Base-by-base conservation (phyloP, 2,113 vertebrate genomes). In the Pyrgilauda ruficollis region DNA sequence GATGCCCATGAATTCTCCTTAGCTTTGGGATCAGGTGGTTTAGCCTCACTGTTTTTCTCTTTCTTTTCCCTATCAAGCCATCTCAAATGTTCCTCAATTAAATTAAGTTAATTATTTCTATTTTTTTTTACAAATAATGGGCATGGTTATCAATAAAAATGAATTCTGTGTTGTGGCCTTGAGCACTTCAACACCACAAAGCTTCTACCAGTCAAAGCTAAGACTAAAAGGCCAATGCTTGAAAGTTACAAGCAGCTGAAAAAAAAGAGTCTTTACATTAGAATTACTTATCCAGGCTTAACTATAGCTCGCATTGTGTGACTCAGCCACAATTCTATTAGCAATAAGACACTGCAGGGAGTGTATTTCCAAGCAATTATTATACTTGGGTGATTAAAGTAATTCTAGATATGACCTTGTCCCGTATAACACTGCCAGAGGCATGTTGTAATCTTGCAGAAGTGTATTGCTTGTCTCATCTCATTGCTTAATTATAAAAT, bases 351-450 rank as follows among this genome's bases (percentile, higher is more conserved):
- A 87, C 91, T 93, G 73, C 49, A 89, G 91, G 73, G 91, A 97
- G 76, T 93, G 30, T 75, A 87, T 94, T 96, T 97, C 76, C 75
- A 90, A 74, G 79, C 83, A 94, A 94, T 95, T 94, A 95, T 93
- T 95, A 88, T 95, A 95, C 76, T 90, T 96, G 78, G 83, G 62
- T 92, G 84, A 96, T 95, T 97, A 94, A 96, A 93, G 78, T 69
- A 95, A 94, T 95, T 95, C 94, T 69, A 93, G 79, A 91, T 95
- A 75, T 87, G 91, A 93, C 96, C 87, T 95, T 94, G 83, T 94
- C 78, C 89, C 66, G 11, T 89, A 90, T 81, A 95, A 90, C 58
- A 91, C 58, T 0, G 4, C 90, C 63, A 89, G 83, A 78, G 66
- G 82, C 87, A 50, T 55, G 27, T 64, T 87, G 73, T 49, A 96